Conservation (phyloP, 2,113 vertebrate genomes). For the Calypte anna region DNA sequence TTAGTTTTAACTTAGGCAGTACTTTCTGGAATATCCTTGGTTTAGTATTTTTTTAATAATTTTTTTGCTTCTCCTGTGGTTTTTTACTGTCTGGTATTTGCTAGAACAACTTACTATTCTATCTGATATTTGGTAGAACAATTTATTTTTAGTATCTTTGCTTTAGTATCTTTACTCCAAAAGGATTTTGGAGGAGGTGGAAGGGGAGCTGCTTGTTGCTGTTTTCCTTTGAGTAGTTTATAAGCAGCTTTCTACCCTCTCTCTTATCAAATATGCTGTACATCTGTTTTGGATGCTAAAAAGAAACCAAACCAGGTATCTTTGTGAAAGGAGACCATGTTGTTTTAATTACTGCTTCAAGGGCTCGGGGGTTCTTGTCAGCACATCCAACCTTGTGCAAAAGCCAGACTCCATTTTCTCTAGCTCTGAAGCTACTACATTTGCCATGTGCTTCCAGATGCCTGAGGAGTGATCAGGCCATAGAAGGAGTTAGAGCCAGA, state of each 20-base stretch:
- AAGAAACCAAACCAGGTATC: background rate
- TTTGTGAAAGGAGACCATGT: background rate
- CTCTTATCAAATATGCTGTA: background rate
- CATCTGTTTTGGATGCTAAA: background rate
- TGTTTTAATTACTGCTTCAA: conserved; percentile 19
- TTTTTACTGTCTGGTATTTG: background rate
- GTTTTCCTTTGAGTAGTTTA: background rate
- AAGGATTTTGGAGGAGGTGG: background rate
- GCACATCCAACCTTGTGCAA: background rate
- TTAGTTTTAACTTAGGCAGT: background rate
- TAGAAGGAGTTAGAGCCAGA: background rate
- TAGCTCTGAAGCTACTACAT: background rate
- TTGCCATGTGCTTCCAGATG: background rate
- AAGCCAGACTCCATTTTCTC: background rate
- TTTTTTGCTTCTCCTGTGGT: background rate
- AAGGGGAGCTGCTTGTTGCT: background rate
- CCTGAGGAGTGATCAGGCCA: background rate
- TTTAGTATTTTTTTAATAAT: background rate
- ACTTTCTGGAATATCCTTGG: background rate
- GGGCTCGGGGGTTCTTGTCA: background rate
- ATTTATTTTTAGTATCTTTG: background rate
- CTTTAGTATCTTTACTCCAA: background rate
- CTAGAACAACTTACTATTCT: background rate
- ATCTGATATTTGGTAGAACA: background rate
- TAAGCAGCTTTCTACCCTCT: background rate